phyloP scores from a whole-genome alignment of 2,888 invertebrate genomes.

The Drosophila sordidapex region DNA sequence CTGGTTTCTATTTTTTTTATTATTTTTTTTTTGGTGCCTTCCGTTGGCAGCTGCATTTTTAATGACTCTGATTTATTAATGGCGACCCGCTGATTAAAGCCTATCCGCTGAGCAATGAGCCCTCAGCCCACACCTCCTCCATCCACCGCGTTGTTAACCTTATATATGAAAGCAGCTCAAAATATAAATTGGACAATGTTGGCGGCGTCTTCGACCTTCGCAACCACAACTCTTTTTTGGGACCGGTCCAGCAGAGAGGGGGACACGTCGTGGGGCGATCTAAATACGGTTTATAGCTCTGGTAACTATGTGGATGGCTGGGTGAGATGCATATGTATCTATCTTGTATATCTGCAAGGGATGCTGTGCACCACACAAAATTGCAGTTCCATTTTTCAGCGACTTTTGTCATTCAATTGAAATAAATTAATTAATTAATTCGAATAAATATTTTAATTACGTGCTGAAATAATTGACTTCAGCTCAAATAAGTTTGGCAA shows the following conservation, averaged over 20 bases:
- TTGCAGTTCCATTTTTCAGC: background rate
- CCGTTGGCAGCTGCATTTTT: constrained; percentile 82
- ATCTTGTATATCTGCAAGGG: background rate
- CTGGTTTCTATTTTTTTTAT: constrained; percentile 18
- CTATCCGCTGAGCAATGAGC: constrained; percentile 53
- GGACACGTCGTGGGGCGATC: constrained; percentile 43
- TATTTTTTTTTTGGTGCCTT: constrained; percentile 15
- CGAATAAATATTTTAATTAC: background rate
- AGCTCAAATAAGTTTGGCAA: background rate
- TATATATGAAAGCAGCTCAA: constrained; percentile 45
- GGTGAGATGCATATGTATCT: constrained; percentile 3
- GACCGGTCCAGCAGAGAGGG: background rate
- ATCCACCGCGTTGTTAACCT: background rate
- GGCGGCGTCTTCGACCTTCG: constrained; percentile 65
- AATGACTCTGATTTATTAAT: constrained; percentile 84
- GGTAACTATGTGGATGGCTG: constrained; percentile 18
- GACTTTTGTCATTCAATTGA: background rate
- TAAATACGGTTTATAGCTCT: constrained; percentile 60
- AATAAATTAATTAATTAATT: background rate
- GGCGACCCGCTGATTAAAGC: constrained; percentile 84
- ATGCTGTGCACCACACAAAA: constrained; percentile 8
- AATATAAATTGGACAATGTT: constrained; percentile 74
- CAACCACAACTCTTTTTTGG: constrained; percentile 34
- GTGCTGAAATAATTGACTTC: background rate
- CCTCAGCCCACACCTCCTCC: background rate